These are phyloP conservation scores for Strigamia crassipes DNA, from an alignment of 2,888 invertebrate genomes.

Conservation along the genomic window DNA sequence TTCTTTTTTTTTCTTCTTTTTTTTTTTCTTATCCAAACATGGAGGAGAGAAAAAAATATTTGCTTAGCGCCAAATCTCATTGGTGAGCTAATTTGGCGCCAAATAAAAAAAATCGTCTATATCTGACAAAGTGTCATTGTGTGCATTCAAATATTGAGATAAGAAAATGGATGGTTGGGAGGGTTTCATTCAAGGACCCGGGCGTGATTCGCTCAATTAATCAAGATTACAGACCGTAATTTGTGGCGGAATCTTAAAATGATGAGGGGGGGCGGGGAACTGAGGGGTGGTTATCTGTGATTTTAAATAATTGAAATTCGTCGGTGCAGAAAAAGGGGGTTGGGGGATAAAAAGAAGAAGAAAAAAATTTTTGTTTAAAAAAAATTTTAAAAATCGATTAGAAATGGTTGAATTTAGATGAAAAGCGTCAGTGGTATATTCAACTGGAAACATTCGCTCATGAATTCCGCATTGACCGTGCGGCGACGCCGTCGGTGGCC, in stretches of 20 bases:
- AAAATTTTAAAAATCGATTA: neutral
- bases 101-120: too few species aligned
- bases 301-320: neutral
- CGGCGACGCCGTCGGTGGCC: slow-evolving; percentile 27
- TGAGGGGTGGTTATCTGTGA: neutral
- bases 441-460: slow-evolving; percentile 30
- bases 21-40: neutral
- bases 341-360: too few species aligned
- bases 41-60: neutral
- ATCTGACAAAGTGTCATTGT: neutral
- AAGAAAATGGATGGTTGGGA: neutral
- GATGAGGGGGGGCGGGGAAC: neutral
- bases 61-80: neutral
- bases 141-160: slow-evolving; percentile 11
- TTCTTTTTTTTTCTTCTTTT: neutral
- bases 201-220: neutral
- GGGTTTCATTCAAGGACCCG: neutral
- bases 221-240: slow-evolving; percentile 14
- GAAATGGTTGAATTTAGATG: neutral
- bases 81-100: neutral
- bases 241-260: neutral
- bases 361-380: neutral
- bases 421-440: neutral
- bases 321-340: neutral
- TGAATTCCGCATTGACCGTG: slow-evolving; percentile 34